Conservation (phyloP, 64 coral and sea anemone genomes). For the Acropora tenuis region DNA sequence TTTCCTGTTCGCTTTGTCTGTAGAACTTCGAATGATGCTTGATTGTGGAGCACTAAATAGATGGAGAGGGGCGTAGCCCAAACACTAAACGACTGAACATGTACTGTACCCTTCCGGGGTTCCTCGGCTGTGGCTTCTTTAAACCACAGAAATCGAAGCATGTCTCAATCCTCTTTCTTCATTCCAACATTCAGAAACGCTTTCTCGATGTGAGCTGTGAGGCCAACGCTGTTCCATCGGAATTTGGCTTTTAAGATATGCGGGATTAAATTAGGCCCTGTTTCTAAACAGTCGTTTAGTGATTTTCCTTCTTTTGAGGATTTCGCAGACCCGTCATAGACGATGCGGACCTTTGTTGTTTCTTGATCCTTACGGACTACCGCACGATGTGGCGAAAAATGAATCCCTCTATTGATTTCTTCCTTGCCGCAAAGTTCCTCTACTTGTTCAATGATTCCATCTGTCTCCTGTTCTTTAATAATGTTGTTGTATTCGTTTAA, state of each 20-base stretch:
- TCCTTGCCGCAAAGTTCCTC: not conserved
- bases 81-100: slow-evolving; percentile 13
- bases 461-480: no score
- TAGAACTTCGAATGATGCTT: no score
- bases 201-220: slow-evolving; percentile 55
- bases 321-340: slow-evolving; percentile 55
- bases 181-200: slow-evolving; percentile 42
- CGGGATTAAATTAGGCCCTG: slow-evolving; percentile 53
- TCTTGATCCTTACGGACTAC: not conserved
- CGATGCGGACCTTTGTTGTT: not conserved
- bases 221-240: slow-evolving; percentile 30
- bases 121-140: slow-evolving; percentile 31
- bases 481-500: no score
- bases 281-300: slow-evolving; percentile 33
- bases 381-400: slow-evolving; percentile 54
- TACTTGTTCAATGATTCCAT: no score
- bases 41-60: no score
- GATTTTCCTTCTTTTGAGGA: slow-evolving; percentile 19
- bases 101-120: slow-evolving; percentile 32
- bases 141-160: slow-evolving; percentile 61
- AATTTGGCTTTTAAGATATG: slow-evolving; percentile 32
- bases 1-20: no score
- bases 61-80: not conserved
- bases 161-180: slow-evolving; percentile 20
- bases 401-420: slow-evolving; percentile 24